phyloP scores from a whole-genome alignment of 2,797 vertebrate genomes.

The Capromys pilorides region DNA sequence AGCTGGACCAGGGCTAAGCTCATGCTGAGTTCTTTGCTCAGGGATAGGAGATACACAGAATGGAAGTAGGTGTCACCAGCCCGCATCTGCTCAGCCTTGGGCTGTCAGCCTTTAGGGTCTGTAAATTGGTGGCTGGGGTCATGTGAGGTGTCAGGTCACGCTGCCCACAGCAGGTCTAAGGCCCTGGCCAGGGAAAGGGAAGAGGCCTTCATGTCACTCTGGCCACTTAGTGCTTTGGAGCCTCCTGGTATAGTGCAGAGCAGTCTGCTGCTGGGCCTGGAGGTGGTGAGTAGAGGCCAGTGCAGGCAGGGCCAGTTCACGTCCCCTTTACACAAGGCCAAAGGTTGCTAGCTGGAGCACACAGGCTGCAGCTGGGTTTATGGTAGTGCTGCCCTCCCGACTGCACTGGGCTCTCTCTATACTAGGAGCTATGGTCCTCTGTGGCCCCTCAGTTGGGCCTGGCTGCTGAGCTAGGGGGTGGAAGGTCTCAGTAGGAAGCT shows the following conservation, averaged over 20 bases:
- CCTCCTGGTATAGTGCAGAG: background rate
- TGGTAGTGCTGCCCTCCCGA: background rate
- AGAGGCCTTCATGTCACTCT: background rate
- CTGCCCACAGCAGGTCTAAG: background rate
- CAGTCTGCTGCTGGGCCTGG: background rate
- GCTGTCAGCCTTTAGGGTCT: background rate
- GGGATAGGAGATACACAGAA: background rate
- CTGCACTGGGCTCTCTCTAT: background rate
- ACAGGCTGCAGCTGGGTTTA: fast-evolving
- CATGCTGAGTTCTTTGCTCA: background rate
- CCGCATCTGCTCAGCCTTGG: background rate
- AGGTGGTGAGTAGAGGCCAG: slow-evolving; percentile 18
- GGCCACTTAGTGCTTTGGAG: slow-evolving; percentile 25
- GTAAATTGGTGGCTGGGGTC: background rate
- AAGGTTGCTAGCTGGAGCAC: background rate
- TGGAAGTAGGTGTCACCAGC: background rate
- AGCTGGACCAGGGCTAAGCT: background rate
- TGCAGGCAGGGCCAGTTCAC: background rate
- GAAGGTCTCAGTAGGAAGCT: background rate
- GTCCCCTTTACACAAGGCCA: background rate
- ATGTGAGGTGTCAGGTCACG: background rate
- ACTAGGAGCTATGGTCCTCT: background rate
- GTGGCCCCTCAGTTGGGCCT: background rate
- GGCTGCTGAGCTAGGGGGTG: background rate
- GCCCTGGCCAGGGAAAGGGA: background rate